Evolutionary conservation across 2,888 invertebrate species (phyloP).

Genomic region (Agrotis segetum): DNA sequence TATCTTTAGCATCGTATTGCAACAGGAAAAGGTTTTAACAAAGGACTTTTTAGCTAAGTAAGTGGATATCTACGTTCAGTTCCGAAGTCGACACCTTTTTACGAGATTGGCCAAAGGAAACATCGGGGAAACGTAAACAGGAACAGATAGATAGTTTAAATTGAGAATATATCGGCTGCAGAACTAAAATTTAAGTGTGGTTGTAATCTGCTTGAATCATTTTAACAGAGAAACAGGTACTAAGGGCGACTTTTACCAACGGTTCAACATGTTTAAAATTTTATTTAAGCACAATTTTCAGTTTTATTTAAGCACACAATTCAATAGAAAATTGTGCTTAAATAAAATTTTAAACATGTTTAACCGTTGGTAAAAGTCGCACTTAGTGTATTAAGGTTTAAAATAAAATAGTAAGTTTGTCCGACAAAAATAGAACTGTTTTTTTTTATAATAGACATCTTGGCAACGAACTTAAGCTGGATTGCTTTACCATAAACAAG

Average conservation of each 20-base stretch:
- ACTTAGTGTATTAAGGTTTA: too few relatives aligned
- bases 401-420: too few relatives aligned
- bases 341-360: too few relatives aligned
- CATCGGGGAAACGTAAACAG: conserved; percentile 18
- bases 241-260: too few relatives aligned
- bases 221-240: too few relatives aligned
- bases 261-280: too few relatives aligned
- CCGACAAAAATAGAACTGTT: too few relatives aligned
- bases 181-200: background rate
- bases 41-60: conserved; percentile 50
- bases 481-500: background rate
- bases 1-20: conserved; percentile 37
- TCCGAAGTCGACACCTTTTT: conserved; percentile 51
- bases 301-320: too few relatives aligned
- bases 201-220: background rate
- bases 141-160: conserved; percentile 19
- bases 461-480: background rate
- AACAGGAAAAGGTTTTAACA: conserved; percentile 48
- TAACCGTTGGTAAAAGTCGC: too few relatives aligned
- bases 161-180: conserved; percentile 22
- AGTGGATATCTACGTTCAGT: conserved; percentile 50
- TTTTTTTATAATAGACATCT: background rate
- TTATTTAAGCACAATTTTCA: too few relatives aligned
- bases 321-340: too few relatives aligned
- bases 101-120: conserved; percentile 44